Base-by-base conservation (phyloP, 2,888 invertebrate genomes). In the Cantharis nigra region DNA sequence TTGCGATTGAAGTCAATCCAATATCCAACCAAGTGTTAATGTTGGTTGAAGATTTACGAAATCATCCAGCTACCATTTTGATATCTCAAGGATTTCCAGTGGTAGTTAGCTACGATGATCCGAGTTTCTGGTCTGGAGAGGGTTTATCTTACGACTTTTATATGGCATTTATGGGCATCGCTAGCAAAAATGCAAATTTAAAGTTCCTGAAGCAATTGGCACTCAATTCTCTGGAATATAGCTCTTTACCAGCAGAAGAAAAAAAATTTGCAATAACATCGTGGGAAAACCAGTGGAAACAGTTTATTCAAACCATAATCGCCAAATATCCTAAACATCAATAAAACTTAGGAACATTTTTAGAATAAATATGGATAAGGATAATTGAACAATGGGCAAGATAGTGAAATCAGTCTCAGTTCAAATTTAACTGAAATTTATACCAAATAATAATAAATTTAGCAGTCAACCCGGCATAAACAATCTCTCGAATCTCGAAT, bases 111-210 rank as follows among this genome's bases (percentile, higher is more conserved):
- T 92, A 93, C 81, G 95, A 95, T 81, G 94, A 94, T 33, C 77
- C 80, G 4, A 76, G 93, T 0, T 90, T 93, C 64, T 95, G 94
- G 94, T 92, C 92, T n/a, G 91, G 93, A 0, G 89, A 90, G 75
- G 92, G 91, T 0, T 85, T 94, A 10, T 92, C 93, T 30, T 92
- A 94, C 80, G 95, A 95, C 82, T 93, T 92, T 82, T 95, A 94
- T 84, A 91, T 93, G 67, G 93, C 94, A 0, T 95, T 95, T 81
- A 89, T 94, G 83, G 94, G 92, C 0, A 91, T 94, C 0, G 92
- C 94, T 63, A 93, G 93, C 30, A 89, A 89, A 18, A 88, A 90
- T 13, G 89, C 93, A 0, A 94, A 95, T 83, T 85, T 95, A 70
- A 90, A 91, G 70, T 87, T 94, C 71, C 88, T 95, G 11, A 95